These are phyloP conservation scores for Pipistrellus nathusii DNA, from an alignment of 2,797 vertebrate genomes.

Conservation along the genomic window DNA sequence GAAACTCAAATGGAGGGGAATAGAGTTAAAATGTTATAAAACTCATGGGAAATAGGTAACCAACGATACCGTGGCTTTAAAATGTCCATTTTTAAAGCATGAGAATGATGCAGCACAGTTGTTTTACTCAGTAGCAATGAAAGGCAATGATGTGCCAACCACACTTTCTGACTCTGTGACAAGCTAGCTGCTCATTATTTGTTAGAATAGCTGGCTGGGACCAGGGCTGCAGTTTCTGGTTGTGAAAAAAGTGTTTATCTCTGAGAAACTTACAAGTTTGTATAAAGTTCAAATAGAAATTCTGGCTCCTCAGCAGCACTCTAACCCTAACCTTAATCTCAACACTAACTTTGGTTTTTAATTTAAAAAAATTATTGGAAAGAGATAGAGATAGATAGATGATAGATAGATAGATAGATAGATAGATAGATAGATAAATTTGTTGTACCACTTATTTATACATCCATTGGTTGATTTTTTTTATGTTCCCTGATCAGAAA, in stretches of 20 bases:
- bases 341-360: constrained; percentile 39
- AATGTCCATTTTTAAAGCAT: constrained; percentile 50
- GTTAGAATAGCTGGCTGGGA: constrained; percentile 20
- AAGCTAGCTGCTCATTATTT: background rate
- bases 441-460: background rate
- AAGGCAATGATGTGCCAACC: background rate
- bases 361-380: background rate
- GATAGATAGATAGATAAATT: background rate
- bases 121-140: background rate
- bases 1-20: constrained; percentile 51
- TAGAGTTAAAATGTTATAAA: constrained; percentile 68
- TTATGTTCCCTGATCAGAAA: background rate
- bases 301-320: background rate
- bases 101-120: background rate
- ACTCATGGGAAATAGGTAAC: constrained; percentile 58
- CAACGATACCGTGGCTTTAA: constrained; percentile 58
- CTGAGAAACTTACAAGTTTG: constrained; percentile 39
- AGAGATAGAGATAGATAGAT: no score
- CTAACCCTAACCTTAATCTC: background rate
- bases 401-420: no score
- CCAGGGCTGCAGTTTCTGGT: background rate
- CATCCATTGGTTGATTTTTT: background rate
- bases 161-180: constrained; percentile 15
- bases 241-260: constrained; percentile 33
- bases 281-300: constrained; percentile 35